Conservation (phyloP, 2,888 invertebrate genomes). For the Coleophora deauratella region DNA sequence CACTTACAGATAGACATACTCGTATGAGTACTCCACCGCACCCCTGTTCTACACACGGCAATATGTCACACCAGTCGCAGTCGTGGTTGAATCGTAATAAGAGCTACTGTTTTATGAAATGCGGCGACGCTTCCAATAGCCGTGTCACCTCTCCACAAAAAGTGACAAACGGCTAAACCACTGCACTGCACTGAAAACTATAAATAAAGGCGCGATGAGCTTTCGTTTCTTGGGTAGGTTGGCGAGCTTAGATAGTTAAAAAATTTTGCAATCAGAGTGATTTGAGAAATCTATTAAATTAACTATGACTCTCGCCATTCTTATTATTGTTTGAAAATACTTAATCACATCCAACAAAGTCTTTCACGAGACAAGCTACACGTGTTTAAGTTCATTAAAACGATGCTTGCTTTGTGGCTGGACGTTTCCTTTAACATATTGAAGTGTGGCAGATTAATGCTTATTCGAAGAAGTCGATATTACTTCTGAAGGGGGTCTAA, state of each 20-base stretch:
- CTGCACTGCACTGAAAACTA: constrained; percentile 1
- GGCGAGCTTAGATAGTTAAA: too few relatives aligned
- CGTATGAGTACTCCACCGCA: too few relatives aligned
- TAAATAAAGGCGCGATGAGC: neutral
- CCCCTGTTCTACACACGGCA: constrained; percentile 22
- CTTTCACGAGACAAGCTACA: constrained; percentile 3
- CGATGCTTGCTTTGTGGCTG: constrained; percentile 44
- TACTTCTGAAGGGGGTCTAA: constrained; percentile 68
- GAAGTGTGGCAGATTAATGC: constrained; percentile 69
- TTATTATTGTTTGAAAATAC: too few relatives aligned
- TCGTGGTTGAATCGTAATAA: constrained; percentile 29
- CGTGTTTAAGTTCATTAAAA: constrained; percentile 38
- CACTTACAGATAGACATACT: too few relatives aligned
- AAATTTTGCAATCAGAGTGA: too few relatives aligned
- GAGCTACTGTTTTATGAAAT: constrained; percentile 53
- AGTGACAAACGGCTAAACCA: constrained; percentile 17
- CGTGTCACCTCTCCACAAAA: constrained; percentile 30
- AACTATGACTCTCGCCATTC: too few relatives aligned
- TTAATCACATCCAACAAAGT: constrained; percentile 2
- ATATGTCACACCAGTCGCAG: constrained; percentile 34
- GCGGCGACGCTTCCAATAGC: constrained; percentile 51
- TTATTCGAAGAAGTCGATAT: constrained; percentile 70
- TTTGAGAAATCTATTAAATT: too few relatives aligned
- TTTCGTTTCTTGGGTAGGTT: constrained; percentile 22
- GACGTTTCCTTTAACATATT: constrained; percentile 62